These are phyloP conservation scores for Oreotrochilus melanogaster DNA, from an alignment of 2,113 vertebrate genomes.

Conservation along the genomic window DNA sequence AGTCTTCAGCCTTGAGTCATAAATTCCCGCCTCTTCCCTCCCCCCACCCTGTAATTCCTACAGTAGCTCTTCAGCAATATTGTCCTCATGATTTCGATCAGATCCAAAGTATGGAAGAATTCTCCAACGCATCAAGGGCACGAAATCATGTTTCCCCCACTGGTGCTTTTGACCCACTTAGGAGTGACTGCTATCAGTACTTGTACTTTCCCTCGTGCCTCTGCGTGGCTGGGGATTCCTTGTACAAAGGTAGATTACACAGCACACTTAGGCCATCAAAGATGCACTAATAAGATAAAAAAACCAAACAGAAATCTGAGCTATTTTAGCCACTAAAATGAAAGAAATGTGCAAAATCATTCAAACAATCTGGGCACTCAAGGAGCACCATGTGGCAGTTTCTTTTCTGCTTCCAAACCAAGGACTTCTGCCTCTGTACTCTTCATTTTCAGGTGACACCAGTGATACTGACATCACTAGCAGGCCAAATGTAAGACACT, in stretches of 20 bases:
- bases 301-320: not conserved
- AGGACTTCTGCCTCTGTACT: not conserved
- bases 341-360: not conserved
- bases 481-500: not conserved
- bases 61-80: not conserved
- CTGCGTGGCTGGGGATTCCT: accelerated
- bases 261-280: not conserved
- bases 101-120: not conserved
- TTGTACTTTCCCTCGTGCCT: accelerated
- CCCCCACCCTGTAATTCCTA: not conserved
- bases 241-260: not conserved
- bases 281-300: not conserved
- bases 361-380: not conserved
- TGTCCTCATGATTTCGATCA: not conserved
- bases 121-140: not conserved
- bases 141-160: not conserved
- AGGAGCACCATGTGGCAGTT: not conserved
- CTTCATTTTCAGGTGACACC: not conserved
- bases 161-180: not conserved
- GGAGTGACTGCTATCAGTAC: not conserved
- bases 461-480: not conserved
- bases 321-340: not conserved
- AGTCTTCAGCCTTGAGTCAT: not conserved
- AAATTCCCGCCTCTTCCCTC: not conserved
- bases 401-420: not conserved